These are phyloP conservation scores for Platycheirus albimanus DNA, from an alignment of 2,888 invertebrate species.

Conservation along the genomic window DNA sequence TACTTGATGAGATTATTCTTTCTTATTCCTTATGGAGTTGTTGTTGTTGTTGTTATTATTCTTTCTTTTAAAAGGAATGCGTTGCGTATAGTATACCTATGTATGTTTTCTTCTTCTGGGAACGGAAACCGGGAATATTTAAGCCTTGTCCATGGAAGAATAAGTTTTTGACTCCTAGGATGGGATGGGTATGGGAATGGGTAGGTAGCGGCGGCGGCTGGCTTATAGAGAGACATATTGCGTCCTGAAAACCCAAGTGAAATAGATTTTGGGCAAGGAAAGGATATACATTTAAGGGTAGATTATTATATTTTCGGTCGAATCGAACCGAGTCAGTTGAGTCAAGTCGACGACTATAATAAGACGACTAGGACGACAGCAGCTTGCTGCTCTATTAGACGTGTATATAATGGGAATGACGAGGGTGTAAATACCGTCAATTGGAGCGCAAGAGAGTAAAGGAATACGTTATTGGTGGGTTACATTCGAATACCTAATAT, in stretches of 20 bases:
- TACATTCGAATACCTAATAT: slow-evolving; percentile 57
- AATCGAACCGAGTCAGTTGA: too few relatives aligned
- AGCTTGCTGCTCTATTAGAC: slow-evolving; percentile 73
- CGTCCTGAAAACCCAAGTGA: slow-evolving; percentile 49
- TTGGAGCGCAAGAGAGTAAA: slow-evolving; percentile 35
- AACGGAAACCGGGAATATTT: too few relatives aligned
- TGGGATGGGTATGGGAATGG: slow-evolving; percentile 17
- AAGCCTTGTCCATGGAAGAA: slow-evolving; percentile 44
- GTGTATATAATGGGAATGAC: slow-evolving; percentile 71
- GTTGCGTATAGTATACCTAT: not conserved
- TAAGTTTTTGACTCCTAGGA: slow-evolving; percentile 67
- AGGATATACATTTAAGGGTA: slow-evolving; percentile 66
- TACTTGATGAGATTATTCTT: slow-evolving; percentile 73
- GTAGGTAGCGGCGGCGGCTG: too few relatives aligned
- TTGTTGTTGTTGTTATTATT: slow-evolving; percentile 15
- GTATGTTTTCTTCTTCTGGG: slow-evolving; percentile 16
- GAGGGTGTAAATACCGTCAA: slow-evolving; percentile 73
- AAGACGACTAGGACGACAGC: slow-evolving; percentile 18
- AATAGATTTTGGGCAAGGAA: slow-evolving; percentile 54
- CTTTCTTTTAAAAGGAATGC: slow-evolving; percentile 16
- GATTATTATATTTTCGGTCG: slow-evolving; percentile 53
- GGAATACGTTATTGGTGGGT: slow-evolving; percentile 62
- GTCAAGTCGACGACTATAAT: slow-evolving; percentile 10
- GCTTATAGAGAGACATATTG: slow-evolving; percentile 60
- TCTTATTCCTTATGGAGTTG: slow-evolving; percentile 16